Evolutionary conservation across 2,888 invertebrate genomes (phyloP), one percentile per base, ranked within the genome.

Genomic region (Meganola albula): DNA sequence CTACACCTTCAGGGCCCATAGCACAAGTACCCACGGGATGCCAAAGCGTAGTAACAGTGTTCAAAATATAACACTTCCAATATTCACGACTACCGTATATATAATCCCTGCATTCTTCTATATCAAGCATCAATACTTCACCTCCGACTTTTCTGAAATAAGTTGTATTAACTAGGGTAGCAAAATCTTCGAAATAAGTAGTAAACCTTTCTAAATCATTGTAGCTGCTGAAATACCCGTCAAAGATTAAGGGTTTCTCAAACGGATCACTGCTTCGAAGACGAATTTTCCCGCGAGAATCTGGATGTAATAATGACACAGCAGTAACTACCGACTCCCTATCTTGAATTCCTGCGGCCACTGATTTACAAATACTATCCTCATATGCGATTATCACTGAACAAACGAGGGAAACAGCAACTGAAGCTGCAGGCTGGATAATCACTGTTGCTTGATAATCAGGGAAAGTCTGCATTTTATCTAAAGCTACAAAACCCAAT

Each of bases 21-120:
- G 62, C 57, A 37, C 74, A 74, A 3, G 76, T 70, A 1, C 74
- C 71, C 0, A 53, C 42, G 2, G 55, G 51, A 37, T 78, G 77
- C 53, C 90, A 93, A 28, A 90, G 88, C 0, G 92, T 92, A 29
- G 88, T 84, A 0, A 62, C 90, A 88, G 53, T 34, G 10, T 58
- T 54, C 11, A 54, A 34, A 5, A 56, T 34, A 24, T 60, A 66
- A 39, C 76, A 76, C 25, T 48, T 63, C 70, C 69, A 74, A 39
- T 71, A 75, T 2, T 63, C 61, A 10, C 40, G 51, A 26, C 56
- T 70, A 0, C 34, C 39, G 12, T 60, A 48, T 3, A 27, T 24
- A 0, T 59, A 35, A 9, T 38, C 34, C 4, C 47, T 36, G 34
- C 76, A 76, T 20, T 62, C 44, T 6, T 23, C 16, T 0, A 62